Evolutionary conservation across 2,888 invertebrate genomes (phyloP), one percentile per base, ranked within the genome.

Genomic region (Endomychus coccineus): DNA sequence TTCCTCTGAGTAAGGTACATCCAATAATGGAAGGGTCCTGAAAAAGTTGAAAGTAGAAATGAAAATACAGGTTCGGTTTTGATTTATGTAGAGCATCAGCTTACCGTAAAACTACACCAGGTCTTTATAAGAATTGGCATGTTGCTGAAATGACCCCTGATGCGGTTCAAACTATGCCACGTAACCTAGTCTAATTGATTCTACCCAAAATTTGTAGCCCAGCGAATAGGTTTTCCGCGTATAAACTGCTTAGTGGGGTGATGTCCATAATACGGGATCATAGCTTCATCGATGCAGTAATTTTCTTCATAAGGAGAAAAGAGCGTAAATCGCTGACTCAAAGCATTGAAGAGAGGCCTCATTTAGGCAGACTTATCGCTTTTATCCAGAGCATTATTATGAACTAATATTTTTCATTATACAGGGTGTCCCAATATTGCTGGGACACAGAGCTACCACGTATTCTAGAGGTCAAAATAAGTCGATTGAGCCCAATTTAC

Each of bases 231-330:
- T 31, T 54, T 54, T 4, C 50, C 49, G 6, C 41, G 39, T 37
- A 55, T 56, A 42, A 47, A 46, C 31, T 52, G 50, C 15, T 53
- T 51, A 38, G 51, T 49, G 27, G 48, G 48, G 43, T 55, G 51
- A 25, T 52, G 43, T 15, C 55, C 58, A 48, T 50, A 62, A 40
- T 63, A 61, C 14, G 58, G 55, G 13, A 57, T n/a, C n/a, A n/a
- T n/a, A 3, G 53, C 47, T 43, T 60, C 61, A 43, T 60, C 61
- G 35, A 59, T 40, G 36, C 51, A 49, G 40, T 53, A 45, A 34
- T 52, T 32, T 40, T 56, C 47, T 45, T 54, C 52, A 28, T 47
- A 24, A 31, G 47, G 49, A 42, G 51, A 42, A n/a, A 48, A 47
- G 46, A 38, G 52, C 42, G 24, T 11, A 49, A 49, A 54, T 32